These are phyloP conservation scores for Trinorchestia longiramus DNA, from an alignment of 1,140 invertebrate genomes.

Conservation along the genomic window DNA sequence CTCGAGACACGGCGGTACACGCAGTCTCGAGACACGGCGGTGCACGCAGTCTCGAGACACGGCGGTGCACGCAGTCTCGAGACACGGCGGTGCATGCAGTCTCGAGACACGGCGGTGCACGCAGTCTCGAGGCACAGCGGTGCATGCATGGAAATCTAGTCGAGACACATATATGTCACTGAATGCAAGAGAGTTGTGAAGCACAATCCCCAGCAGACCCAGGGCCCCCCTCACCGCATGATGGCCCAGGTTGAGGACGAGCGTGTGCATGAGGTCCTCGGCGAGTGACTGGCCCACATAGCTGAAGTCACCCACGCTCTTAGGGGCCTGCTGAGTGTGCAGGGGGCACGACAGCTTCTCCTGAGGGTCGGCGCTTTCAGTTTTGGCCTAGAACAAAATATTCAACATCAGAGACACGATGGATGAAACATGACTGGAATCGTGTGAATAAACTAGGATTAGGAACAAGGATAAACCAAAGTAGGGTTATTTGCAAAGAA, in stretches of 20 bases:
- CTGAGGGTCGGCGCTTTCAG: neutral
- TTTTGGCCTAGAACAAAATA: neutral
- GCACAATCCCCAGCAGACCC: neutral
- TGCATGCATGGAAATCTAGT: neutral
- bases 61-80: too few species aligned
- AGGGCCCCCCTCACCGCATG: constrained; percentile 72
- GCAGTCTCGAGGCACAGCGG: too few species aligned
- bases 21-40: too few species aligned
- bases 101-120: too few species aligned
- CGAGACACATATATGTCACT: neutral
- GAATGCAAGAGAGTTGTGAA: neutral
- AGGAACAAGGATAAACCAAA: neutral
- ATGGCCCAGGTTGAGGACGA: constrained; percentile 74
- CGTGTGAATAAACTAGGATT: neutral
- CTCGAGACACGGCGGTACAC: too few species aligned
- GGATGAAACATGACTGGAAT: neutral
- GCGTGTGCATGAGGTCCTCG: constrained; percentile 74
- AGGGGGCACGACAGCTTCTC: neutral
- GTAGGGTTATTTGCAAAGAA: neutral
- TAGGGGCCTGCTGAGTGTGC: constrained; percentile 62
- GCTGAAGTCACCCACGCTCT: constrained; percentile 59
- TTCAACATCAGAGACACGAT: neutral
- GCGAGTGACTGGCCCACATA: constrained; percentile 71
- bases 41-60: too few species aligned
- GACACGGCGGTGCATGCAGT: too few species aligned